These are phyloP conservation scores for Amyelois transitella DNA, from an alignment of 1,140 invertebrate species.

Conservation along the genomic window DNA sequence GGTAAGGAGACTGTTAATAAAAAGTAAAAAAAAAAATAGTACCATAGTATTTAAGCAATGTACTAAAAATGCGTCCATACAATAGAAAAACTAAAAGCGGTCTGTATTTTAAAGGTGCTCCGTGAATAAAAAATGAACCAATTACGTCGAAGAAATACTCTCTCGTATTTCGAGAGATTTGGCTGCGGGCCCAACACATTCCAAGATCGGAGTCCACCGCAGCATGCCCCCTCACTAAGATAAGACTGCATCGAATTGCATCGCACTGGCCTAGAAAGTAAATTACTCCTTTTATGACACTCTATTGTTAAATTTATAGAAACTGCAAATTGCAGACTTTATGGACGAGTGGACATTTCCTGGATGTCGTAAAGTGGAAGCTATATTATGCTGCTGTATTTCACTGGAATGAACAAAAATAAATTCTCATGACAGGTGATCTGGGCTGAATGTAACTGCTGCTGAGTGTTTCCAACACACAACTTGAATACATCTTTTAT, in stretches of 20 bases:
- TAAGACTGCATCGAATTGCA: conserved; percentile 32
- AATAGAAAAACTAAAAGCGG: too few relatives aligned
- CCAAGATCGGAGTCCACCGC: conserved; percentile 26
- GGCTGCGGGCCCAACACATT: conserved; percentile 25
- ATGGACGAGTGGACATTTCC: not conserved
- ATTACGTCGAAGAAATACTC: conserved; percentile 14
- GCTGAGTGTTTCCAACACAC: too few relatives aligned
- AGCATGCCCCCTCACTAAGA: not conserved
- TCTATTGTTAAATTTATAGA: not conserved
- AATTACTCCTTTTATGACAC: not conserved
- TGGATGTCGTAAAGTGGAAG: not conserved
- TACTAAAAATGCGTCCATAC: too few relatives aligned
- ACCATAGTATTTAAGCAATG: too few relatives aligned
- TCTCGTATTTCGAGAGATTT: conserved; percentile 23
- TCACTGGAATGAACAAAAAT: too few relatives aligned
- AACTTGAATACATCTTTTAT: too few relatives aligned
- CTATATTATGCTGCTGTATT: not conserved
- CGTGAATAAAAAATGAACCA: not conserved
- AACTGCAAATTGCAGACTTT: not conserved
- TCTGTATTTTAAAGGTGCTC: too few relatives aligned
- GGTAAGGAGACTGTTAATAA: too few relatives aligned
- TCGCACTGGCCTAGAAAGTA: conserved; percentile 41
- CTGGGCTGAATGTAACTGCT: too few relatives aligned
- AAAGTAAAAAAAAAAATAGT: too few relatives aligned
- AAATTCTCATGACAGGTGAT: too few relatives aligned